Conservation (phyloP, 2,113 vertebrate species). For the Paedocypris sp. region DNA sequence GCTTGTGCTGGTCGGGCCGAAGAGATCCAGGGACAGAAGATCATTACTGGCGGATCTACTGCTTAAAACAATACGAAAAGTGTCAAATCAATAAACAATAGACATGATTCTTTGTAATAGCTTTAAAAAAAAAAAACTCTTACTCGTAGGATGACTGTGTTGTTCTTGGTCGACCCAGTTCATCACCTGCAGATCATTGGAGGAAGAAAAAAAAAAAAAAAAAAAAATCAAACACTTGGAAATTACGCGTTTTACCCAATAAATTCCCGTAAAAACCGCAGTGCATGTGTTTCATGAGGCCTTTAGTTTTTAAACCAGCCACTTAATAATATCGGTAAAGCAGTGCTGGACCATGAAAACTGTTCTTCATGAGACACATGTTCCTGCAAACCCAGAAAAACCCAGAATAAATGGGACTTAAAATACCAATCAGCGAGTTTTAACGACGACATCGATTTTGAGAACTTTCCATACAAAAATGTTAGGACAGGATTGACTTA, state of each 20-base stretch:
- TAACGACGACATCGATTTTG: no score
- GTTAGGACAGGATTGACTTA: no score
- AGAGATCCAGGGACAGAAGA: conserved; percentile 85
- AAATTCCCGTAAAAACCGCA: neutral
- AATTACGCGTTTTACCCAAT: neutral
- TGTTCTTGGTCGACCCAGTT: conserved; percentile 71
- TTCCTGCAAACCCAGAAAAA: neutral
- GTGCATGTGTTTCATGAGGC: conserved; percentile 16
- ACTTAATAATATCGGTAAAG: neutral
- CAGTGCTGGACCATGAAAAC: no score
- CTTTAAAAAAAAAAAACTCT: conserved; percentile 48
- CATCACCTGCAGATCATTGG: conserved; percentile 72
- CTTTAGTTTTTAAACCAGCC: neutral
- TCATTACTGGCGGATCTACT: conserved; percentile 75
- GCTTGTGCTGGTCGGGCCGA: conserved; percentile 64
- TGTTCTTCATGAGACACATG: conserved; percentile 5
- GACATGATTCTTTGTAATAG: neutral
- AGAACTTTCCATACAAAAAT: no score
- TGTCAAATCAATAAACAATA: neutral
- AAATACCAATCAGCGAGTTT: no score
- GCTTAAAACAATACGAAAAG: neutral
- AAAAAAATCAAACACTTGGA: neutral
- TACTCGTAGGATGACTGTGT: conserved; percentile 71
- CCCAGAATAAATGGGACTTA: neutral
- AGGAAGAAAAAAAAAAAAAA: conserved; percentile 23